Conservation (phyloP, 2,888 invertebrate genomes). For the Caenorhabditis wallacei region DNA sequence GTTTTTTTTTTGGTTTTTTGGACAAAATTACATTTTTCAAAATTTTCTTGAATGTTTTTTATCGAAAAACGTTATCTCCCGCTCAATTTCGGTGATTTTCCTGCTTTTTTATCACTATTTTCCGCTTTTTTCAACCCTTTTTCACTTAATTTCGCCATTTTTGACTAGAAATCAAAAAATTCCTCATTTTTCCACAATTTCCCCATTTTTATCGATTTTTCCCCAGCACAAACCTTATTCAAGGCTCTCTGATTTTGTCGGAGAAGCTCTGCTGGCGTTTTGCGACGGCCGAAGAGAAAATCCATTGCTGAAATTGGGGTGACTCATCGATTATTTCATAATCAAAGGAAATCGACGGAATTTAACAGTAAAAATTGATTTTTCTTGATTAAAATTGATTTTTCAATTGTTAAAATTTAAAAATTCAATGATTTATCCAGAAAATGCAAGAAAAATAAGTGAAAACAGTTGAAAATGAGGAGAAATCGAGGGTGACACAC, state of each 20-base stretch:
- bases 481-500: background rate
- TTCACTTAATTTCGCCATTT: no score
- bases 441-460: slow-evolving; percentile 10
- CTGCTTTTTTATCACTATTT: no score
- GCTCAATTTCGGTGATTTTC: no score
- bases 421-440: background rate
- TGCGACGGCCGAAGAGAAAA: slow-evolving; percentile 92
- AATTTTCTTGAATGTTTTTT: no score
- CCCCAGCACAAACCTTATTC: slow-evolving; percentile 87
- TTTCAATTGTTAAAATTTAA: background rate
- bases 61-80: no score
- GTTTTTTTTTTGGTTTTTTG: no score
- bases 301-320: slow-evolving; percentile 81
- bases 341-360: slow-evolving; percentile 1
- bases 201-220: no score
- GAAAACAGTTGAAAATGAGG: background rate
- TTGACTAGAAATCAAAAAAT: background rate
- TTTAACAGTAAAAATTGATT: background rate
- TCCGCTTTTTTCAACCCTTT: no score
- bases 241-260: slow-evolving; percentile 97
- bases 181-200: background rate
- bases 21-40: no score
- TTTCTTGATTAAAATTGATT: no score
- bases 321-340: slow-evolving; percentile 48
- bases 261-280: slow-evolving; percentile 98